Evolutionary conservation across 2,797 vertebrate genomes (phyloP), one percentile per base, ranked within the genome.

Genomic region (Spinibarbus caldwelli): DNA sequence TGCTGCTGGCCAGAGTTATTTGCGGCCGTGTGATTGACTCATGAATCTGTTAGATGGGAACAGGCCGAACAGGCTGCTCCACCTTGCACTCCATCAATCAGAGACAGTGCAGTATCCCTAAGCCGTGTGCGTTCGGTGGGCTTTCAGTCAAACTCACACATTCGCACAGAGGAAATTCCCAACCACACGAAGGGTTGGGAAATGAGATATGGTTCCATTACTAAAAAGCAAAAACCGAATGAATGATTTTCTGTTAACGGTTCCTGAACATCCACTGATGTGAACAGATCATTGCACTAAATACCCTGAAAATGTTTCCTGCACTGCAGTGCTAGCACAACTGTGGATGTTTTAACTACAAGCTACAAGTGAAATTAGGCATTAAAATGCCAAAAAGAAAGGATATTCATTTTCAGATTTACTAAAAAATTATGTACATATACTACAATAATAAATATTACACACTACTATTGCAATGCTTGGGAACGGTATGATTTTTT

Each of bases 41-140:
- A 88, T 90, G 90, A 90, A 90, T 90, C 90, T 90, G 88, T 82
- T 86, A 84, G 87, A 88, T 90, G 90, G 86, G 90, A 87, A 87
- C 84, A 83, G 89, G 79, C 82, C 77, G 82, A 87, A 87, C 88
- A 75, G 88, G 87, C 87, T 80, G 84, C 87, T 90, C 87, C 87
- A 87, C 86, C 88, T 89, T 54, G 68, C 76, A 85, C 87, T 90
- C 87, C 86, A 90, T 90, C 88, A 87, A 90, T 90, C 90, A 90
- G 78, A 67, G 70, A 75, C 72, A 72, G 72, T 85, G 67, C 82
- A 80, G 82, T 54, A 84, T 81, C 80, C 66, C 82, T 76, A 81
- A 84, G 79, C 81, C 36, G 43, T 64, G 45, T 79, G 54, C 54
- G 72, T 79, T 78, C 68, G 38, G 29, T 57, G 29, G 36, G 57